A percentile compares a stretch with the other conserved stretches of the same genome.
phyloP scores from a whole-genome alignment of 1,140 invertebrate species.

The Aphaenogaster floridana region DNA sequence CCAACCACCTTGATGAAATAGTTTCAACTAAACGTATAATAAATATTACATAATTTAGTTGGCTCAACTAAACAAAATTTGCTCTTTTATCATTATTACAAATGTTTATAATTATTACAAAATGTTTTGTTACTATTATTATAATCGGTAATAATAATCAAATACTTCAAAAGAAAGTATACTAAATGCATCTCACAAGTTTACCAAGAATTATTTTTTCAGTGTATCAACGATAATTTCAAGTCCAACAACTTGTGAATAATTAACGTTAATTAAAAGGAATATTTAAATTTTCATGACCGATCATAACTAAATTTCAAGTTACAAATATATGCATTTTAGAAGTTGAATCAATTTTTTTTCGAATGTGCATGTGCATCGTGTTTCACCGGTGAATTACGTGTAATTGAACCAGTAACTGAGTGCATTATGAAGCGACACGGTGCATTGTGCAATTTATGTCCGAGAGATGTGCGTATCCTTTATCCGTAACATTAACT shows the following conservation, averaged over 20 bases:
- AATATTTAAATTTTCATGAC: background rate
- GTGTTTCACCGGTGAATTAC: background rate
- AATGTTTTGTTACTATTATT: no score
- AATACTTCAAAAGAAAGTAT: no score
- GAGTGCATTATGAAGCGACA: slow-evolving; percentile 16
- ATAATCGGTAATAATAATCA: no score
- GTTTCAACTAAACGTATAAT: no score
- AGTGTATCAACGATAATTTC: background rate
- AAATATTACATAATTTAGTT: no score
- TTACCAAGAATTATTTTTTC: no score
- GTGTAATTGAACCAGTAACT: slow-evolving; percentile 7
- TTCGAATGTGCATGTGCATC: background rate
- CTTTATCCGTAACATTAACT: slow-evolving; percentile 22
- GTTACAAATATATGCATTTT: background rate
- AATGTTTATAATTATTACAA: no score
- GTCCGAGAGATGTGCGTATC: background rate
- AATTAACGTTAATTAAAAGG: background rate
- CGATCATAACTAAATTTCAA: background rate
- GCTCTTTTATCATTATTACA: no score
- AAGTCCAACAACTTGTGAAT: background rate
- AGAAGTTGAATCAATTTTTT: background rate
- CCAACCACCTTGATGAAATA: no score
- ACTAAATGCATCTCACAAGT: no score
- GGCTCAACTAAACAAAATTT: no score
- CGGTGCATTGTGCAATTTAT: slow-evolving; percentile 27